Evolutionary conservation across 2,888 invertebrate genomes (phyloP).

Genomic region (Bombyx huttoni): DNA sequence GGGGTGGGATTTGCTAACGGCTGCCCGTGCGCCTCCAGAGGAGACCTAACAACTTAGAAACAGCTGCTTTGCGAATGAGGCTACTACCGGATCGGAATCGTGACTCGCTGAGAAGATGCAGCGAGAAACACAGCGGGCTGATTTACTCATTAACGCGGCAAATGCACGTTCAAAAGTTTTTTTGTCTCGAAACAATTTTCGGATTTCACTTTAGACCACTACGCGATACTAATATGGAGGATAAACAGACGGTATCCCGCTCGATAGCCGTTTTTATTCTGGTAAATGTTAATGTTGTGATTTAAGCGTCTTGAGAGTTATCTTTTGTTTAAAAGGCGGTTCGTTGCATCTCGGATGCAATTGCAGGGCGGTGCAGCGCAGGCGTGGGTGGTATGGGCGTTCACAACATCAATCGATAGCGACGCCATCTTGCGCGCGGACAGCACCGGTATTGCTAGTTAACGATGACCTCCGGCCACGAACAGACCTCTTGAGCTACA

Average conservation of each 20-base stretch:
- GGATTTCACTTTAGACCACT: too few relatives aligned
- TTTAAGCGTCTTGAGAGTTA: not conserved
- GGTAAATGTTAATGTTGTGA: not conserved
- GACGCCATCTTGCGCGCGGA: constrained; percentile 61
- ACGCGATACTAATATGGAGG: not conserved
- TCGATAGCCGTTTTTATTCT: not conserved
- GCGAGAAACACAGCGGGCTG: too few relatives aligned
- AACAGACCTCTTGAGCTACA: not conserved
- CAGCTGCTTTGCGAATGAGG: too few relatives aligned
- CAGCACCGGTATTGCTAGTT: constrained; percentile 37
- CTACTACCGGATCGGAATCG: too few relatives aligned
- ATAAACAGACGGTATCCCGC: not conserved
- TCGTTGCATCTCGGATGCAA: constrained; percentile 39
- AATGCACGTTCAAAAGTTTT: constrained; percentile 39
- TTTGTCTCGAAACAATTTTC: too few relatives aligned
- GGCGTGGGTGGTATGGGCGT: constrained; percentile 62
- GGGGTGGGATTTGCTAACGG: too few relatives aligned
- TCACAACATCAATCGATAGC: constrained; percentile 51
- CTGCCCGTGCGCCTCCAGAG: too few relatives aligned
- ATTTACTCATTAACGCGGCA: constrained; percentile 60
- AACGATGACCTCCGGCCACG: constrained; percentile 16
- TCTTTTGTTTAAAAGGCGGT: constrained; percentile 24
- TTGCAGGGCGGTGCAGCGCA: constrained; percentile 61
- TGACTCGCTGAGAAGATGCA: too few relatives aligned
- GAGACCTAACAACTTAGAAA: too few relatives aligned